Conservation (phyloP, 1,140 invertebrate species). For the Drosophila biarmipes region DNA sequence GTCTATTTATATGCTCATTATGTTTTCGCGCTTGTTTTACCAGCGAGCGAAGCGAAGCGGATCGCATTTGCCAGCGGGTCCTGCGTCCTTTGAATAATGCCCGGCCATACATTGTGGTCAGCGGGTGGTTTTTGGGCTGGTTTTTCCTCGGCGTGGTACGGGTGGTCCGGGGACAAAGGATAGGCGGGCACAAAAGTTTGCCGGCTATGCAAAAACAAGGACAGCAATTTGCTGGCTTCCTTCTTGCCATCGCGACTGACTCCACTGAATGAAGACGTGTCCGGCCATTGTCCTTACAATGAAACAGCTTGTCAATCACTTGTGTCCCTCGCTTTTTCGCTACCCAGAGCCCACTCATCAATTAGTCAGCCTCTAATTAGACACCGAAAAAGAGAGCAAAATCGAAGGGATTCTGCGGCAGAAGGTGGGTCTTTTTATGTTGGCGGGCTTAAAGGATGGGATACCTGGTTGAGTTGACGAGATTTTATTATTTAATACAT, state of each 20-base stretch:
- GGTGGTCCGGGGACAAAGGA: constrained; percentile 19
- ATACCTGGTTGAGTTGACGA: background rate
- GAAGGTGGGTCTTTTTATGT: background rate
- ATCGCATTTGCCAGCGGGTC: constrained; percentile 19
- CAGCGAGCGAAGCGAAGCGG: constrained; percentile 39
- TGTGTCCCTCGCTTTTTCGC: constrained; percentile 10
- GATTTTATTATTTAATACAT: background rate
- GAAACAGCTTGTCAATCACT: constrained; percentile 70
- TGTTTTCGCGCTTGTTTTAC: constrained; percentile 77
- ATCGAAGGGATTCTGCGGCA: background rate
- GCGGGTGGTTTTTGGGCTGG: constrained; percentile 4
- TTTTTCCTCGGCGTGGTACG: background rate
- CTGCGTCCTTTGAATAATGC: constrained; percentile 64
- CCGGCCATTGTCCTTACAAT: constrained; percentile 50
- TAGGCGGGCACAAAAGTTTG: constrained; percentile 30
- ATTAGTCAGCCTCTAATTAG: constrained; percentile 68
- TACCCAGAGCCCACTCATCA: constrained; percentile 50
- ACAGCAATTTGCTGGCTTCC: constrained; percentile 49
- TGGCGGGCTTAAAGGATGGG: background rate
- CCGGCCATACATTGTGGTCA: constrained; percentile 67
- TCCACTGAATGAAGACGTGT: constrained; percentile 16
- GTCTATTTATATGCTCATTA: constrained; percentile 77
- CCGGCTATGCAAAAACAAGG: constrained; percentile 39
- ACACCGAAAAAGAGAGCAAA: constrained; percentile 39
- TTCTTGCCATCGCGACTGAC: constrained; percentile 18